Evolutionary conservation across 1,140 invertebrate genomes (phyloP).

Genomic region (Sycobia sp.): DNA sequence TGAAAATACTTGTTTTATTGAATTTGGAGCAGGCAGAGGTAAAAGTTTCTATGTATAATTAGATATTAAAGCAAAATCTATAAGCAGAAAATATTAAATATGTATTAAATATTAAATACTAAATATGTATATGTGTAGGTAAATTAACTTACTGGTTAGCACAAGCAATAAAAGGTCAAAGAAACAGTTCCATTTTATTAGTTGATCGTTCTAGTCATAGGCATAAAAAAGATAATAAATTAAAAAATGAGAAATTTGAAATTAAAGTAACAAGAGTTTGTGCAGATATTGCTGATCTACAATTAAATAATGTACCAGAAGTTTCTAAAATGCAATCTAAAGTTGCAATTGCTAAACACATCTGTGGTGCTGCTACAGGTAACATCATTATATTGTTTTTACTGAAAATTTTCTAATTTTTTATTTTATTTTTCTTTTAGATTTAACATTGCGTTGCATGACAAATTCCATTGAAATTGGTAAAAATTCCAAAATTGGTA

Average conservation of each 20-base stretch:
- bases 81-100: background rate
- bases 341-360: slow-evolving; percentile 82
- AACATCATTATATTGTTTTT: background rate
- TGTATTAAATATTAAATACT: too few relatives aligned
- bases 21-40: slow-evolving; percentile 90
- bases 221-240: slow-evolving; percentile 80
- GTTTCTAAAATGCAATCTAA: slow-evolving; percentile 59
- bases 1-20: slow-evolving; percentile 73
- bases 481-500: slow-evolving; percentile 61
- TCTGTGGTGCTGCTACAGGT: slow-evolving; percentile 84
- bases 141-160: slow-evolving; percentile 77
- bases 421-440: slow-evolving; percentile 54
- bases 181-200: slow-evolving; percentile 68
- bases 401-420: slow-evolving; percentile 12
- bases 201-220: slow-evolving; percentile 78
- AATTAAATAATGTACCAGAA: slow-evolving; percentile 65
- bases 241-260: slow-evolving; percentile 63
- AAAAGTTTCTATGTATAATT: slow-evolving; percentile 31
- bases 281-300: slow-evolving; percentile 76
- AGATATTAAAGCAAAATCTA: background rate
- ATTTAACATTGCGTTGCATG: slow-evolving; percentile 75
- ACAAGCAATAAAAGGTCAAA: slow-evolving; percentile 61
- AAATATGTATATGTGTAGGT: slow-evolving; percentile 58
- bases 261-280: slow-evolving; percentile 67
- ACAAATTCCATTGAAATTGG: slow-evolving; percentile 51